Conservation (phyloP, 2,113 vertebrate species). For the Galemys pyrenaicus region DNA sequence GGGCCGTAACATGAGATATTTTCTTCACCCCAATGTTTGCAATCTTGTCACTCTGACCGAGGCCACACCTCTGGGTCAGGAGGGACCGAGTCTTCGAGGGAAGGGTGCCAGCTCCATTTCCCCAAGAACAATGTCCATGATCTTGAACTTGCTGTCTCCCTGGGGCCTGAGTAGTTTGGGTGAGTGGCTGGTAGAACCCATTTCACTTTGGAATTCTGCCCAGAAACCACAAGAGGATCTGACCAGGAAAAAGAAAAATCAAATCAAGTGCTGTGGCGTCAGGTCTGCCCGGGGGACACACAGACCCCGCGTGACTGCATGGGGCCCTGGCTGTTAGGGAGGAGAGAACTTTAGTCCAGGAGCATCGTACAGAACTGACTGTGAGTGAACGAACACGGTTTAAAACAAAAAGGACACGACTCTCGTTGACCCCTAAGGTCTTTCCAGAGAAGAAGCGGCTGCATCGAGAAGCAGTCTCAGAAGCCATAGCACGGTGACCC, state of each 20-base stretch:
- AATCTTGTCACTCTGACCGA: constrained; percentile 50
- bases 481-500: too few species aligned
- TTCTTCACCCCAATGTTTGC: constrained; percentile 40
- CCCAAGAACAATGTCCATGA: background rate
- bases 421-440: background rate
- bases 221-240: constrained; percentile 31
- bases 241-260: background rate
- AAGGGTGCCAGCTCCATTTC: too few species aligned
- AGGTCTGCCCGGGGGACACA: background rate
- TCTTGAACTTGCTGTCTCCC: background rate
- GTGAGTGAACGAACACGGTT: background rate
- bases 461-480: background rate
- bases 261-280: background rate
- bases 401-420: background rate
- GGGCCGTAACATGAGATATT: background rate
- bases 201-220: background rate
- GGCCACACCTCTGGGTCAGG: constrained; percentile 10
- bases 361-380: too few species aligned
- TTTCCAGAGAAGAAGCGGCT: background rate
- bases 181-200: background rate
- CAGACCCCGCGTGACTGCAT: background rate
- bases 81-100: background rate
- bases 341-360: background rate
- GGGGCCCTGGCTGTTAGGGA: background rate
- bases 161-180: background rate